A percentile compares a stretch with the other conserved stretches of the same genome.
Evolutionary conservation across 2,888 invertebrate genomes (phyloP).

Genomic region (Sympetrum striolatum): DNA sequence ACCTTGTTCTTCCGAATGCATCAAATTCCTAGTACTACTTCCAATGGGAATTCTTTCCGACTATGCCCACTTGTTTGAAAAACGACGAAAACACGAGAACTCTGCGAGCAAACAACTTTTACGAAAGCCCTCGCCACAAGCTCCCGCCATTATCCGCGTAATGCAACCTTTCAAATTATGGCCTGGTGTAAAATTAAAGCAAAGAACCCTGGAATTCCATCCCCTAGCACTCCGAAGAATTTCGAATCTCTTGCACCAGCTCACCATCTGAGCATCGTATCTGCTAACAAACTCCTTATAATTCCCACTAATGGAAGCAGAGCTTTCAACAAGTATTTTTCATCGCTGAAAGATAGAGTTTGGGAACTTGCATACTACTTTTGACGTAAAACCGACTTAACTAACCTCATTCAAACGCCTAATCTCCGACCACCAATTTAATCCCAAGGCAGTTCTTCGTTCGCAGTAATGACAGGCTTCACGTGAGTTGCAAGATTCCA

Average conservation of each 20-base stretch:
- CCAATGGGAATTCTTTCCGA: too few species aligned
- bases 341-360: not conserved
- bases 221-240: not conserved
- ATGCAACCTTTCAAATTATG: too few species aligned
- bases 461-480: not conserved
- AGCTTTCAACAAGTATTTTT: not conserved
- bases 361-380: not conserved
- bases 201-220: too few species aligned
- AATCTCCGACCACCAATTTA: not conserved
- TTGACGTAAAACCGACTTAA: not conserved
- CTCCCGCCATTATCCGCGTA: too few species aligned
- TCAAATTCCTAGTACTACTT: too few species aligned
- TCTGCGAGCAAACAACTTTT: too few species aligned
- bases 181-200: too few species aligned
- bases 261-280: not conserved
- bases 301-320: not conserved
- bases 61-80: too few species aligned
- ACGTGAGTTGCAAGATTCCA: not conserved
- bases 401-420: not conserved
- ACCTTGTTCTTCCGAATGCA: too few species aligned
- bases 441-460: not conserved
- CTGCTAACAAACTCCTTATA: not conserved
- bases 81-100: too few species aligned
- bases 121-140: too few species aligned
- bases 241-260: not conserved